A percentile compares a stretch with the other conserved stretches of the same genome.
Conservation (phyloP, 1,140 invertebrate genomes). For the Pseudobourletiella spinata region DNA sequence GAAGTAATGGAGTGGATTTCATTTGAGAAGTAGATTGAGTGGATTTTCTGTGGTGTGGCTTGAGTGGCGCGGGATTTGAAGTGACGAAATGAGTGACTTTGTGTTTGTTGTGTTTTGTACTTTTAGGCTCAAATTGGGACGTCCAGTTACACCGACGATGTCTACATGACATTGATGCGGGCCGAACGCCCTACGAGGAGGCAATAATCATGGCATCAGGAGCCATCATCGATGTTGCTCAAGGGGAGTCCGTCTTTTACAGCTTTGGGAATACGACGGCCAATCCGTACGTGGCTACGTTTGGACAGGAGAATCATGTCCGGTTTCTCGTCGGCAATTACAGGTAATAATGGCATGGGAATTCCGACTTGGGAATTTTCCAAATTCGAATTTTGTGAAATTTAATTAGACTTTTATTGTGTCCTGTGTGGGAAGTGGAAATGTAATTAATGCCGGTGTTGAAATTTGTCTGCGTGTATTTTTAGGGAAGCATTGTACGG, state of each 20-base stretch:
- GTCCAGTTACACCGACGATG: conserved; percentile 13
- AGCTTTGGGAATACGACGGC: conserved; percentile 15
- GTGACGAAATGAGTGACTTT: too few relatives aligned
- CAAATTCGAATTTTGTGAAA: neutral
- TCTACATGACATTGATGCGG: conserved; percentile 14
- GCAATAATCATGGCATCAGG: conserved; percentile 19
- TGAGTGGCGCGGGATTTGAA: too few relatives aligned
- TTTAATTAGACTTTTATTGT: neutral
- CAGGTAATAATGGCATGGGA: conserved; percentile 23
- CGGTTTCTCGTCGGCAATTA: conserved; percentile 16
- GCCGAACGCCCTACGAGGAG: conserved; percentile 23
- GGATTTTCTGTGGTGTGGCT: too few relatives aligned
- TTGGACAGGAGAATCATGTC: conserved; percentile 27
- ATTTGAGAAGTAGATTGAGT: too few relatives aligned
- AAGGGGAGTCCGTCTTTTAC: conserved; percentile 27
- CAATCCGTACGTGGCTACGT: conserved; percentile 15
- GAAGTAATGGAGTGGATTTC: too few relatives aligned
- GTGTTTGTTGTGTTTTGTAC: neutral
- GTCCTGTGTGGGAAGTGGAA: neutral
- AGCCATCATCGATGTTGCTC: conserved; percentile 20
- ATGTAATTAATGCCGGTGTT: neutral
- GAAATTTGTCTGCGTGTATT: neutral
- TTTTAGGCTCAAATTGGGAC: conserved; percentile 30
- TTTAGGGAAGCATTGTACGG: conserved; percentile 18
- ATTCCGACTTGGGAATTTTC: too few relatives aligned